phyloP scores from a whole-genome alignment of 2,113 vertebrate genomes.

The Calidris pygmaea region DNA sequence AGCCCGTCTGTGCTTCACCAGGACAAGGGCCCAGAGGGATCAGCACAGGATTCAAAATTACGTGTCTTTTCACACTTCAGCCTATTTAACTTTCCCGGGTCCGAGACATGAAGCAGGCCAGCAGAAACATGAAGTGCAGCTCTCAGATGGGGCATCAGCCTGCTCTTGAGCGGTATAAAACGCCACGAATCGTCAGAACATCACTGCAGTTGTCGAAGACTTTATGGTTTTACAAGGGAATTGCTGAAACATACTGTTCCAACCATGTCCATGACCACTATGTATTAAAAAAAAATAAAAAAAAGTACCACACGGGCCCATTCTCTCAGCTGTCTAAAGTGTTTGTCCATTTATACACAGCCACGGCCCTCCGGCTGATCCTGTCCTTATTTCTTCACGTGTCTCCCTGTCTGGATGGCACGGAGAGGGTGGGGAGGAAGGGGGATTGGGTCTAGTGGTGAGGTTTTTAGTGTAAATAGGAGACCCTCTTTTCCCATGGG shows the following conservation, averaged over 20 bases:
- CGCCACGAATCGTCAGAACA: neutral
- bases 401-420: neutral
- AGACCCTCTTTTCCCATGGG: neutral
- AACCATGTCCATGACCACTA: too few relatives aligned
- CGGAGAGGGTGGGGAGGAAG: neutral
- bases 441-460: neutral
- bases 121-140: neutral
- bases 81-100: neutral
- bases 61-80: neutral
- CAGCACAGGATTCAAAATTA: neutral
- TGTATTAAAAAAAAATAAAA: neutral
- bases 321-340: neutral
- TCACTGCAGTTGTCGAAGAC: neutral
- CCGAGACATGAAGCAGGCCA: neutral
- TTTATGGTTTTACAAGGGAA: neutral
- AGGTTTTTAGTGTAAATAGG: neutral
- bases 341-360: neutral
- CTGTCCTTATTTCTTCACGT: neutral
- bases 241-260: neutral
- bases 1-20: neutral
- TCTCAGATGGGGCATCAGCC: neutral
- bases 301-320: too few relatives aligned
- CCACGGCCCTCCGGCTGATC: neutral
- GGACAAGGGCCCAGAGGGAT: neutral
- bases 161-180: neutral